Base-by-base conservation (phyloP, 2,888 invertebrate genomes). In the Dolomedes plantarius region DNA sequence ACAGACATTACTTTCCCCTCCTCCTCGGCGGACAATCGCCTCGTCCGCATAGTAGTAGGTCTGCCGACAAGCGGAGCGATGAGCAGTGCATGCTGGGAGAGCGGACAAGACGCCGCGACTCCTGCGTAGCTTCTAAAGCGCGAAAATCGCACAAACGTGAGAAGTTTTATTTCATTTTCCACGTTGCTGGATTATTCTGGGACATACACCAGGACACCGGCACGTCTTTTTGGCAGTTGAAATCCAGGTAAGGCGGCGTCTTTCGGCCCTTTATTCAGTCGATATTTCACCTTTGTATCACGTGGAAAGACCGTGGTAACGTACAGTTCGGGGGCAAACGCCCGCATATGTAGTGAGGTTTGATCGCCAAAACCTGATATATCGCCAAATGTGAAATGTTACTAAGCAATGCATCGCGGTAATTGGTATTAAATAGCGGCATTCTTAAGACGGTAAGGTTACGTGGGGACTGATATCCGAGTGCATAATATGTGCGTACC, bases 31-130 rank as follows among this genome's bases (percentile, higher is more conserved):
- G 23, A 56, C 0, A 56, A 23, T 56, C 56, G 56, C 3, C 7
- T 56, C 56, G 56, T 56, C 56, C 23, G 56, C 56, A 56, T 56
- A 56, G 56, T 56, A 56, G 56, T 56, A 56, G 56, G 56, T 56
- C 56, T 56, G 56, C 56, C 56, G 56, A 23, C 23, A 23, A 56
- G 16, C 56, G 19, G 56, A 23, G 23, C 23, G 56, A 11, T 11
- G 56, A 56, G 56, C 23, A 56, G 56, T 56, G 56, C 56, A 56
- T 56, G 56, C 56, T 56, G 56, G 56, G 56, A 56, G 56, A 56
- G 56, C 56, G 56, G 56, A 23, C 23, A 56, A 56, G 56, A 56
- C 56, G 56, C 56, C 56, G 56, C 56, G 56, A 23, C 56, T 56
- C 56, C 56, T 19, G 56, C 56, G n/a, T 56, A 56, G 19, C 56